These are phyloP conservation scores for chimpanzee (Pan troglodytes) DNA, from an alignment of 2,113 vertebrate species.

Conservation along the genomic window NHGRI_mPanTro3-v2.1_pri NC_072421.2:131500501-131501000, in stretches of 20 bases:
- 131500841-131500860: constrained; percentile 47
- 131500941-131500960: constrained; percentile 24
- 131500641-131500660: neutral
- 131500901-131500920: constrained; percentile 42
- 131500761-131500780: neutral
- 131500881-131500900: neutral
- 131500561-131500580: neutral
- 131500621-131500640: neutral
- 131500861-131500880: neutral
- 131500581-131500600: neutral
- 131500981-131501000: constrained; percentile 69
- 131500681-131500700: neutral
- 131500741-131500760: constrained; percentile 2
- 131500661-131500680: neutral
- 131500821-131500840: constrained; percentile 49
- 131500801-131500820: constrained; percentile 45
- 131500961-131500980: constrained; percentile 40
- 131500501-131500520: neutral
- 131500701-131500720: neutral
- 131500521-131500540: neutral
- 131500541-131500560: constrained; percentile 24
- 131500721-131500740: constrained; percentile 9
- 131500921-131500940: constrained; percentile 49
- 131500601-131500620: neutral
- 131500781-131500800: constrained; percentile 42